A percentile compares a stretch with the other conserved stretches of the same genome.
phyloP scores from a whole-genome alignment of 2,888 invertebrate species.

The Pollenia amentaria region DNA sequence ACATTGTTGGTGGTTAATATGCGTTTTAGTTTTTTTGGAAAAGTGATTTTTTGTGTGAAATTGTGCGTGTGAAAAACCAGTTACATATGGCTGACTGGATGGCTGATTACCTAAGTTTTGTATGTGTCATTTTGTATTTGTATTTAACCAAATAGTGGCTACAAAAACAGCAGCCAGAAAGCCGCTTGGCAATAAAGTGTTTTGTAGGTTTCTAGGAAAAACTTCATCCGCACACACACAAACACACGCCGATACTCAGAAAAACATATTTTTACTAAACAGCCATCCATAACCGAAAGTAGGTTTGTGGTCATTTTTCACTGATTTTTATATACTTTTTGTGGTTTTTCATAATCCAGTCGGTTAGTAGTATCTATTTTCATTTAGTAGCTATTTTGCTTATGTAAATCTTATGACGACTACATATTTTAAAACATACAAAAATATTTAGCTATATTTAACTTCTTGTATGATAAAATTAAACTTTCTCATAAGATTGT shows the following conservation, averaged over 20 bases:
- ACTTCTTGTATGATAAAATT: slow-evolving; percentile 21
- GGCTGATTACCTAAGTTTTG: slow-evolving; percentile 69
- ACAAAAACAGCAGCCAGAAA: slow-evolving; percentile 6
- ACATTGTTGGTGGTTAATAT: not conserved
- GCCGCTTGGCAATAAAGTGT: slow-evolving; percentile 6
- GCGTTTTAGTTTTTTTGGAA: slow-evolving; percentile 45
- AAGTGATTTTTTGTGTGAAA: slow-evolving; percentile 63
- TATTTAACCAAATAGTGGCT: slow-evolving; percentile 22
- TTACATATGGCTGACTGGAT: slow-evolving; percentile 46
- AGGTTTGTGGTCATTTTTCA: slow-evolving; percentile 62
- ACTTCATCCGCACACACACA: not conserved
- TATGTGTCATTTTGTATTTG: slow-evolving; percentile 54
- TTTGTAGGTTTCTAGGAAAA: slow-evolving; percentile 71
- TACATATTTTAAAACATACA: not conserved
- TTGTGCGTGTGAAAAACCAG: slow-evolving; percentile 73
- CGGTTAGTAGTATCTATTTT: slow-evolving; percentile 38
- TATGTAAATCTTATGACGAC: slow-evolving; percentile 55
- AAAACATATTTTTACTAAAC: not conserved
- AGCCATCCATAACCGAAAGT: slow-evolving; percentile 43
- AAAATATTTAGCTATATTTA: slow-evolving; percentile 2
- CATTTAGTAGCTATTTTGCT: slow-evolving; percentile 45
- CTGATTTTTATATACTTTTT: slow-evolving; percentile 19
- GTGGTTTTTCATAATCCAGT: slow-evolving; percentile 35
- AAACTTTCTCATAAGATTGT: slow-evolving; percentile 59
- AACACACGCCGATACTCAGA: not conserved